phyloP scores from a whole-genome alignment of 2,113 vertebrate genomes.

The Crotalus viridis region DNA sequence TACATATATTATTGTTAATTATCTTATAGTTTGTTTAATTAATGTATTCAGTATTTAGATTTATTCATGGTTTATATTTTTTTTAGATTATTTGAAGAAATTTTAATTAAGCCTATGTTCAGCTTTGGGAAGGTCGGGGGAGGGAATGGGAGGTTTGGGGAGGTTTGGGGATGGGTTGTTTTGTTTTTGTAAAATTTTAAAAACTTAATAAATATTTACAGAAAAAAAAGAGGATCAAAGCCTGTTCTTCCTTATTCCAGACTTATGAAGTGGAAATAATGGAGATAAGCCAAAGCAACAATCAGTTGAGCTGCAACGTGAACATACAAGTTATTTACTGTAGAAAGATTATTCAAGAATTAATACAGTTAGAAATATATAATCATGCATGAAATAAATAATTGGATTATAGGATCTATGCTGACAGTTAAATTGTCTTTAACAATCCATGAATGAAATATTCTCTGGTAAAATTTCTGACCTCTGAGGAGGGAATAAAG shows the following conservation, averaged over 20 bases:
- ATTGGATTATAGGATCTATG: not conserved
- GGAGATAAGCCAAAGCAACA: not conserved
- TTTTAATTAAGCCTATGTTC: no score
- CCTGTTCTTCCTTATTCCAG: not conserved
- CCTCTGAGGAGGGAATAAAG: not conserved
- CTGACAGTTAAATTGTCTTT: not conserved
- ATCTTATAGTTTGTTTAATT: no score
- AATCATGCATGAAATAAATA: not conserved
- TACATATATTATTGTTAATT: no score
- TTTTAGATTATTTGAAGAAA: no score
- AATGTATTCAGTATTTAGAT: no score
- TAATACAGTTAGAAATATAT: not conserved
- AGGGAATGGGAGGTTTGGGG: no score
- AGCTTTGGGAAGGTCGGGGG: no score
- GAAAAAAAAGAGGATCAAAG: not conserved
- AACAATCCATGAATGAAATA: not conserved
- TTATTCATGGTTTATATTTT: no score
- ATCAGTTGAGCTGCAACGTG: not conserved
- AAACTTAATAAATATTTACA: no score
- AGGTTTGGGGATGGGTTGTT: no score
- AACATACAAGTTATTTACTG: not conserved
- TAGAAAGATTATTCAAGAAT: not conserved
- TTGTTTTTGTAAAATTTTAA: no score
- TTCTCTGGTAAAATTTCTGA: not conserved
- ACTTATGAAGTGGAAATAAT: not conserved